These are phyloP conservation scores for Callosobruchus maculatus DNA, from an alignment of 2,888 invertebrate genomes.

Conservation along the genomic window DNA sequence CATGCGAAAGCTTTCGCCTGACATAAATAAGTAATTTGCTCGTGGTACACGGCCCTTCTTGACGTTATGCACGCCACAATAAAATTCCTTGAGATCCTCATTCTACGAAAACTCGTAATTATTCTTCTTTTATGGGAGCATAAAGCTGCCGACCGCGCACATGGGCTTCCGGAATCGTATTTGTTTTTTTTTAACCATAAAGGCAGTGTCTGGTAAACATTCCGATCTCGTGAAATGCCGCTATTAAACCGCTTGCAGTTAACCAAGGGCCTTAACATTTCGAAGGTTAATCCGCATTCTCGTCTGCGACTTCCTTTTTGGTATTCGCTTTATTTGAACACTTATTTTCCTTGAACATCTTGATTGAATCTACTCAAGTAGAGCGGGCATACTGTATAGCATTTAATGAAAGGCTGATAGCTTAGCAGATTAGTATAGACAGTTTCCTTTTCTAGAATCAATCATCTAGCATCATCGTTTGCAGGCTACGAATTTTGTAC, in stretches of 20 bases:
- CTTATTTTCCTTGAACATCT: not conserved
- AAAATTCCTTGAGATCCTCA: not conserved
- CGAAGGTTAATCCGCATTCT: not conserved
- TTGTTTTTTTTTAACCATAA: not conserved
- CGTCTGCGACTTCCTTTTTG: not conserved
- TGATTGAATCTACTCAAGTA: no score
- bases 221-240: not conserved
- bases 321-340: not conserved
- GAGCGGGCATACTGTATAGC: no score
- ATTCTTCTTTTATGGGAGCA: not conserved
- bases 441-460: no score
- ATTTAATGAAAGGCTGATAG: no score
- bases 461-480: no score
- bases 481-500: no score
- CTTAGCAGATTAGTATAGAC: no score
- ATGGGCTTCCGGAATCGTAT: not conserved
- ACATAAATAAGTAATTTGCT: not conserved
- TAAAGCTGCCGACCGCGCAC: not conserved
- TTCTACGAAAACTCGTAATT: not conserved
- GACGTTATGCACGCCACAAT: not conserved
- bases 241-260: not conserved
- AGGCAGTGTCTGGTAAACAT: not conserved
- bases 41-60: not conserved
- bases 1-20: not conserved
- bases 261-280: not conserved